Conservation (phyloP, 2,888 invertebrate species). For the Boloria selene region DNA sequence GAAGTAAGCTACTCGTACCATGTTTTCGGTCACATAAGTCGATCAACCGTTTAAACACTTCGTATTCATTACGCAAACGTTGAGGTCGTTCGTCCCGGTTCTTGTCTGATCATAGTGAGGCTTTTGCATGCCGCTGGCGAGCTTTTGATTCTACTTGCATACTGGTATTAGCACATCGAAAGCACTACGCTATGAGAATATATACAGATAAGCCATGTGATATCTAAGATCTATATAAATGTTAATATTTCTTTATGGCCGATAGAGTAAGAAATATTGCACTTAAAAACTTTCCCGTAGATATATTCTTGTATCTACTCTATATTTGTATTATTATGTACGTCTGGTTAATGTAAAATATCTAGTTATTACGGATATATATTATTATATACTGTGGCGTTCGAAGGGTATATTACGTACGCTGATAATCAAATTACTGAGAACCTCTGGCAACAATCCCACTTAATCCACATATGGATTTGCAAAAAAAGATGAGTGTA, state of each 20-base stretch:
- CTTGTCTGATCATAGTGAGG: slow-evolving; percentile 65
- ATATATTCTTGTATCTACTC: background rate
- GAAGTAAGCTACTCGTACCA: slow-evolving; percentile 3
- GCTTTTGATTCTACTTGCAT: slow-evolving; percentile 67
- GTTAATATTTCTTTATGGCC: background rate
- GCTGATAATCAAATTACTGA: background rate
- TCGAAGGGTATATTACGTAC: no score
- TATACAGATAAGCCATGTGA: slow-evolving; percentile 23
- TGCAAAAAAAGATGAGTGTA: background rate
- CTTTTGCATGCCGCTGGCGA: slow-evolving; percentile 63
- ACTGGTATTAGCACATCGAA: slow-evolving; percentile 70
- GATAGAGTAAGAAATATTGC: background rate
- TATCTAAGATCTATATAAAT: background rate
- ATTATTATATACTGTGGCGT: background rate
- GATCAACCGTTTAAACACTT: slow-evolving; percentile 52
- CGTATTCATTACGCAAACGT: slow-evolving; percentile 70
- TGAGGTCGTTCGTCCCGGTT: slow-evolving; percentile 81
- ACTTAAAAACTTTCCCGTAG: background rate
- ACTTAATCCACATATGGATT: background rate
- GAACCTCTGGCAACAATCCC: background rate
- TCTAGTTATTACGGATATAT: background rate
- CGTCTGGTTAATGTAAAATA: slow-evolving; percentile 1
- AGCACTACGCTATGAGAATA: slow-evolving; percentile 51
- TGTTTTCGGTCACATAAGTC: slow-evolving; percentile 48
- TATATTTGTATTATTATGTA: background rate